Conservation (phyloP, 1,140 invertebrate species). For the Drosophila pallidifrons region DNA sequence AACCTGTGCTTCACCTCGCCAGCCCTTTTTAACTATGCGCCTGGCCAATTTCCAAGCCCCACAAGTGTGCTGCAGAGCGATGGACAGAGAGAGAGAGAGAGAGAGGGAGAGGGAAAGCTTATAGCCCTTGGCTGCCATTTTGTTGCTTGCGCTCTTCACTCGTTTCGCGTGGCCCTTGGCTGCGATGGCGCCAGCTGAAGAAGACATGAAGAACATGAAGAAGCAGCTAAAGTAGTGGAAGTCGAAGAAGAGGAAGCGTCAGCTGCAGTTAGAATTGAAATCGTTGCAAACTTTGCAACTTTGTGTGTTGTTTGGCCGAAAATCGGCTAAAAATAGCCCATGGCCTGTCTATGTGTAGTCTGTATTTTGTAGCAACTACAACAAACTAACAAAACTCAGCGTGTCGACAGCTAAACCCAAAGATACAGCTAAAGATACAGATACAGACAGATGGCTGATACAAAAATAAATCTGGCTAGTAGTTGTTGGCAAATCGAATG, state of each 20-base stretch:
- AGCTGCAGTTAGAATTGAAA: neutral
- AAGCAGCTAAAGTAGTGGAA: neutral
- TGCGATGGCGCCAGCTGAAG: neutral
- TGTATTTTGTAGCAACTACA: constrained; percentile 1
- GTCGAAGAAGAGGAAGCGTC: too few relatives aligned
- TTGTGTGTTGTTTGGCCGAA: neutral
- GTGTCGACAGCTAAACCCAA: neutral
- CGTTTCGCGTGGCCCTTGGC: neutral
- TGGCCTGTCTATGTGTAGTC: neutral
- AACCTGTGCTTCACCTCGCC: constrained; percentile 14
- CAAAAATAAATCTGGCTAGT: constrained; percentile 49
- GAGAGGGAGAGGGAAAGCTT: constrained; percentile 1
- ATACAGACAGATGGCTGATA: constrained; percentile 36
- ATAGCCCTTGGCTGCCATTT: constrained; percentile 61
- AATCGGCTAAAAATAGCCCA: constrained; percentile 2
- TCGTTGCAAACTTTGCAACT: neutral
- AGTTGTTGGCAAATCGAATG: constrained; percentile 59
- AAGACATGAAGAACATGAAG: neutral
- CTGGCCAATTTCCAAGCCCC: constrained; percentile 67
- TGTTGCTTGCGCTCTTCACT: constrained; percentile 19
- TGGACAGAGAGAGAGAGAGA: neutral
- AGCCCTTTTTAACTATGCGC: neutral
- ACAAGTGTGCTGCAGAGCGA: constrained; percentile 49
- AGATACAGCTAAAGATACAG: constrained; percentile 1
- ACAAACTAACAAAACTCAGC: constrained; percentile 8